Conservation (phyloP, 2,113 vertebrate genomes). For the Narcine bancroftii region DNA sequence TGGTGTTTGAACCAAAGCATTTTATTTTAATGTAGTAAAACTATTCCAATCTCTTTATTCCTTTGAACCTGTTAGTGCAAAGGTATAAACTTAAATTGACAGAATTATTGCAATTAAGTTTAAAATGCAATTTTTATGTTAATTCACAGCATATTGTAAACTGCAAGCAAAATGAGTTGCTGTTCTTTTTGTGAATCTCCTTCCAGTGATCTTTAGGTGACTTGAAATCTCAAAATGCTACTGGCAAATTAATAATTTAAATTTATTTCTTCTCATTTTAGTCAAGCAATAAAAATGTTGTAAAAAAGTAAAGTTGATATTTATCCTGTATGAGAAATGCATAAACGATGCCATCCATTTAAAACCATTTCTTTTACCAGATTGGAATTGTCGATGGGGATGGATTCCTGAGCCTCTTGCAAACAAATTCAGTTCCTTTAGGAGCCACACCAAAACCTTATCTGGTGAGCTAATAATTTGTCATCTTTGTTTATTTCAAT, state of each 20-base stretch:
- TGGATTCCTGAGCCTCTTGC: slow-evolving; percentile 89
- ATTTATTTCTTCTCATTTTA: not conserved
- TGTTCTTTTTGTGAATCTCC: not conserved
- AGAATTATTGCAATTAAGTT: not conserved
- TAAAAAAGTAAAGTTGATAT: not conserved
- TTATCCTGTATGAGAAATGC: not conserved
- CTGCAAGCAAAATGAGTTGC: not conserved
- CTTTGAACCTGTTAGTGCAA: not conserved
- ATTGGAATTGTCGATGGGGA: slow-evolving; percentile 94
- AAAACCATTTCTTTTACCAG: slow-evolving; percentile 48
- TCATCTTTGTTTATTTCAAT: not conserved
- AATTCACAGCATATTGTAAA: not conserved
- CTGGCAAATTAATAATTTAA: not conserved
- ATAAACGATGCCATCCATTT: not conserved
- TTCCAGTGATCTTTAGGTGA: not conserved
- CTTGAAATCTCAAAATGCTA: not conserved
- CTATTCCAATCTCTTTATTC: not conserved
- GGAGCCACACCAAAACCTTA: slow-evolving; percentile 83
- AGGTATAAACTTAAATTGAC: not conserved
- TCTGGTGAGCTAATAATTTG: slow-evolving; percentile 62
- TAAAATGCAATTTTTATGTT: not conserved
- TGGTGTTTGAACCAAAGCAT: not conserved
- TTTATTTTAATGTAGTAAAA: not conserved
- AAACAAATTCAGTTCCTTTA: slow-evolving; percentile 73
- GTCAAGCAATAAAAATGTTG: not conserved